Base-by-base conservation (phyloP, 2,888 invertebrate genomes). In the Camptogramma bilineatum region DNA sequence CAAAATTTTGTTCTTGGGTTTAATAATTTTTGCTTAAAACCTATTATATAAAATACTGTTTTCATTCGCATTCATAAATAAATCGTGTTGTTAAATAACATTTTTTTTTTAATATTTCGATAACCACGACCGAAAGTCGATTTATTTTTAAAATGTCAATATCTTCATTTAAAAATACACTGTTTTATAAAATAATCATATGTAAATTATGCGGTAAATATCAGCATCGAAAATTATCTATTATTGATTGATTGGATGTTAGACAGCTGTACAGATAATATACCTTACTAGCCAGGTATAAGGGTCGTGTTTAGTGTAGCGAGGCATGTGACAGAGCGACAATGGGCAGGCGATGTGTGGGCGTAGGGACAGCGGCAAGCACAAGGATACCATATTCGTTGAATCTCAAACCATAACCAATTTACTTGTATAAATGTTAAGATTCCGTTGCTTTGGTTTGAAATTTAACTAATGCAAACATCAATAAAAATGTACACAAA, bases 301-400 rank as follows among this genome's bases (percentile, higher is more conserved):
- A 89, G 76, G 80, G 82, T 85, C 81, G 83, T 84, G 84, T 91
- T 90, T 87, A 88, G 90, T 88, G 88, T 91, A 86, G 90, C 90
- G 85, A 91, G 91, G 90, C 90, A 82, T 83, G 90, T 90, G 90
- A 86, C 83, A 85, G 84, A 87, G 88, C 88, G 83, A 86, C 83
- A 84, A 83, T 85, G 89, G 85, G 88, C 88, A 90, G 90, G 90
- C 90, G 86, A 88, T 87, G 86, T 88, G 87, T 62, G 82, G 78
- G 87, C 86, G 83, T 79, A 84, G 84, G 88, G 87, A 87, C 80
- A 89, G 90, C 88, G 84, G 85, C 88, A 83, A 90, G 90, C 90
- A 87, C 84, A 86, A 81, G 68, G 73, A 69, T 64, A 24, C 51
- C 53, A 72, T 70, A 71, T 66, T 59, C 62, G 71, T 71, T 74